phyloP scores from a whole-genome alignment of 2,888 invertebrate species.

The Tribolium freemani region DNA sequence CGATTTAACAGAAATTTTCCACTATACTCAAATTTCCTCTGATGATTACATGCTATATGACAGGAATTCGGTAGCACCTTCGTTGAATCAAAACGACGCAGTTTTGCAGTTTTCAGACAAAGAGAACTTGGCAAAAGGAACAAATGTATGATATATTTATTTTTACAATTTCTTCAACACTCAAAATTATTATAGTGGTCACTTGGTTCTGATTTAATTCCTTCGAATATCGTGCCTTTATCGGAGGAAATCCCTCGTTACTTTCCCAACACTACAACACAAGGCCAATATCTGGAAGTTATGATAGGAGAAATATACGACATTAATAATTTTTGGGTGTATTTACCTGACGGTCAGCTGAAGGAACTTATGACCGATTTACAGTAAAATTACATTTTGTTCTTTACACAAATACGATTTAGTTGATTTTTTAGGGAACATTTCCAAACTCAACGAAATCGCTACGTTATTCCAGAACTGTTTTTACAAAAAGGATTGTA shows the following conservation, averaged over 20 bases:
- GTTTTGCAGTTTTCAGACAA: too few species aligned
- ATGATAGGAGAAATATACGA: conserved; percentile 9
- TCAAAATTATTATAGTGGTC: conserved; percentile 18
- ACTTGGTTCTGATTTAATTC: conserved; percentile 6
- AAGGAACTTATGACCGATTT: neutral
- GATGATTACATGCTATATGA: conserved; percentile 64
- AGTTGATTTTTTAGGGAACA: neutral
- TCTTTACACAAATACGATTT: neutral
- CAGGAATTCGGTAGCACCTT: conserved; percentile 41
- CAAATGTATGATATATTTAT: neutral
- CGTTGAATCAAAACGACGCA: conserved; percentile 10
- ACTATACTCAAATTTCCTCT: conserved; percentile 55
- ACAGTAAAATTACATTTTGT: neutral
- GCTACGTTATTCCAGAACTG: conserved; percentile 3
- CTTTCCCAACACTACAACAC: neutral
- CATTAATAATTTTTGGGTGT: conserved; percentile 14
- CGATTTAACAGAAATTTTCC: conserved; percentile 59
- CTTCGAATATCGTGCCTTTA: neutral
- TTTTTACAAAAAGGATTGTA: conserved; percentile 14
- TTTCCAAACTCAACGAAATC: neutral
- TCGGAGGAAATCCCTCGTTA: conserved; percentile 3
- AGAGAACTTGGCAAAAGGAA: too few species aligned
- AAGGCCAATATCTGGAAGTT: conserved; percentile 2
- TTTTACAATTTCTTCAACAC: too few species aligned
- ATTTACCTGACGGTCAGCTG: neutral